Conservation (phyloP, 64 coral and sea anemone genomes). For the Actinia equina region DNA sequence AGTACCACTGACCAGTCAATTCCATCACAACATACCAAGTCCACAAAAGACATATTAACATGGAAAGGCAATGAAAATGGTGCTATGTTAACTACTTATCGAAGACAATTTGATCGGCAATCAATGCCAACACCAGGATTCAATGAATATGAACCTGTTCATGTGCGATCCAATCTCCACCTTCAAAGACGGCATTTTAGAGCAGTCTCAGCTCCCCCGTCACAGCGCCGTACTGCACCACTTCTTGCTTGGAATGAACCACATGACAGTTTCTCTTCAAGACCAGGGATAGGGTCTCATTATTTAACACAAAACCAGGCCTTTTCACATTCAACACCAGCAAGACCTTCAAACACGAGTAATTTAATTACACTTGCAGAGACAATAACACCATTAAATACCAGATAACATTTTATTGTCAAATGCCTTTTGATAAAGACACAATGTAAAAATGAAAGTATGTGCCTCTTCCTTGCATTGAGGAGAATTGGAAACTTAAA, state of each 20-base stretch:
- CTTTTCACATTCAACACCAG: background rate
- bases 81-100: slow-evolving; percentile 29
- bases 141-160: slow-evolving; percentile 53
- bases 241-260: slow-evolving; percentile 67
- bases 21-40: slow-evolving; percentile 36
- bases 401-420: background rate
- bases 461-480: too few relatives aligned
- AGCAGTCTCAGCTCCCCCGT: slow-evolving; percentile 55
- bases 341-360: background rate
- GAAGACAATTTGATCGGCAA: slow-evolving; percentile 7
- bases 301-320: background rate
- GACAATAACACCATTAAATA: slow-evolving; percentile 47
- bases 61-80: slow-evolving; percentile 53
- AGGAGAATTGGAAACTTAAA: too few relatives aligned
- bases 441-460: background rate
- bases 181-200: slow-evolving; percentile 50
- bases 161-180: slow-evolving; percentile 46
- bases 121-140: background rate
- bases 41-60: slow-evolving; percentile 42
- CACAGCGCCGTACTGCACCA: slow-evolving; percentile 38
- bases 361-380: slow-evolving; percentile 57
- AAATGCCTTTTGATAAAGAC: background rate
- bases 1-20: background rate
- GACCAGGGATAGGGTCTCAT: slow-evolving; percentile 38
- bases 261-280: slow-evolving; percentile 20